Percentiles rank a stretch among this genome's conserved stretches.
These are phyloP conservation scores for Lomographa bimaculata DNA, from an alignment of 2,888 invertebrate species.

Conservation along the genomic window DNA sequence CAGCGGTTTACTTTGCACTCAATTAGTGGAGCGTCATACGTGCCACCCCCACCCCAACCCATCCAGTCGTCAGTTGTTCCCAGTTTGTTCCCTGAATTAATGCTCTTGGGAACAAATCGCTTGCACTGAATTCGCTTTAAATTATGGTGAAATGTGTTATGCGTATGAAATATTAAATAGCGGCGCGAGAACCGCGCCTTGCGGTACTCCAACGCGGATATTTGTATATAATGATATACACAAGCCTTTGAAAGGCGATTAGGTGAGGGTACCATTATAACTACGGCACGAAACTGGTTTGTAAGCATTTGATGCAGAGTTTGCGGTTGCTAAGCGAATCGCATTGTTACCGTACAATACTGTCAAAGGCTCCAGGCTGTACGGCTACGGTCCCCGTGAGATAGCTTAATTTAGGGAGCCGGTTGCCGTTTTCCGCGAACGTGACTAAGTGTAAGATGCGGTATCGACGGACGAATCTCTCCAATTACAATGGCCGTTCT, in stretches of 20 bases:
- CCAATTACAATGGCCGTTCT: conserved; percentile 40
- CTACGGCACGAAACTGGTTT: conserved; percentile 35
- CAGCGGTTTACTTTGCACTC: conserved; percentile 65
- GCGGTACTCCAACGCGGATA: conserved; percentile 34
- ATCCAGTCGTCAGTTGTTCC: conserved; percentile 37
- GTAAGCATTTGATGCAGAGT: conserved; percentile 38
- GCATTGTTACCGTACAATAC: conserved; percentile 35
- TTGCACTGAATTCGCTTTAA: conserved; percentile 39
- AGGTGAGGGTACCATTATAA: conserved; percentile 37
- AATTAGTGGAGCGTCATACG: conserved; percentile 60
- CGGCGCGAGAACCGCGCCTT: conserved; percentile 39
- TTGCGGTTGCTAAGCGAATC: conserved; percentile 26
- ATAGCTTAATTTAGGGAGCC: conserved; percentile 43
- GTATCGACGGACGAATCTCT: conserved; percentile 44
- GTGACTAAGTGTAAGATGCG: conserved; percentile 41
- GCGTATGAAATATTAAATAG: conserved; percentile 41
- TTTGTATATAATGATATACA: conserved; percentile 34
- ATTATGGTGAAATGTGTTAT: conserved; percentile 38
- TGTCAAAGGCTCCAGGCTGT: conserved; percentile 39
- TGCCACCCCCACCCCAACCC: conserved; percentile 35
- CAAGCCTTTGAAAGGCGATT: conserved; percentile 40
- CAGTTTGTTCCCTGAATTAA: conserved; percentile 36
- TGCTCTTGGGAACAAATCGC: conserved; percentile 38
- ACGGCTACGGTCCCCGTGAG: conserved; percentile 35
- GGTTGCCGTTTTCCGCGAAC: conserved; percentile 42